Conservation (phyloP, 2,113 vertebrate species). For the Sprattus sprattus region DNA sequence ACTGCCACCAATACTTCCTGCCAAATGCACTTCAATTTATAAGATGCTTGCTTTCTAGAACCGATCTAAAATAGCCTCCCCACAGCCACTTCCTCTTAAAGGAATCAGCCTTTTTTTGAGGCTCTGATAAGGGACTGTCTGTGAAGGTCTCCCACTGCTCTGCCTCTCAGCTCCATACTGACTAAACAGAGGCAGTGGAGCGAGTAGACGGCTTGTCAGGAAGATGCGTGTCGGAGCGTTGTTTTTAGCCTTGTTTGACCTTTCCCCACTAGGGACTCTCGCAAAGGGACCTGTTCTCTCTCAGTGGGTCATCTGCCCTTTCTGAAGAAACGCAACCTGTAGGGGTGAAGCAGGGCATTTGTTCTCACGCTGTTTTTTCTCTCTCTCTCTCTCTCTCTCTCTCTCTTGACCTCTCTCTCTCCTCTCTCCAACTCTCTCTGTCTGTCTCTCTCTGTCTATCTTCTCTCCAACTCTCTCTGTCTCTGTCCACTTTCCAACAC, state of each 20-base stretch:
- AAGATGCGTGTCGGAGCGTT: slow-evolving; percentile 4
- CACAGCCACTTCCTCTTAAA: background rate
- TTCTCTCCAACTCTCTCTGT: slow-evolving; percentile 35
- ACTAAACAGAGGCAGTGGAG: background rate
- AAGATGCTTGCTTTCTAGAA: slow-evolving; percentile 20
- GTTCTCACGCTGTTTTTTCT: background rate
- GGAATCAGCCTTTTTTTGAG: background rate
- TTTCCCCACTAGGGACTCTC: slow-evolving; percentile 13
- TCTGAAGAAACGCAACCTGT: background rate
- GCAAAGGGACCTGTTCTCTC: background rate
- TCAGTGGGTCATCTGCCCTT: background rate
- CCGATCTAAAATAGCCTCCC: slow-evolving; percentile 14
- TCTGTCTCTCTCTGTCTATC: slow-evolving; percentile 35
- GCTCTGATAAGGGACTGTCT: background rate
- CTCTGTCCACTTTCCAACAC: slow-evolving; percentile 22
- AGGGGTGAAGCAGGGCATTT: background rate
- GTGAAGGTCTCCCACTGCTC: background rate
- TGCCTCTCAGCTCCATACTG: background rate
- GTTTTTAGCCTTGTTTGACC: slow-evolving; percentile 19
- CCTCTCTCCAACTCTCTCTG: slow-evolving; percentile 28
- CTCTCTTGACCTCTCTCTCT: slow-evolving; percentile 14
- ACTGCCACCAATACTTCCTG: slow-evolving; percentile 3
- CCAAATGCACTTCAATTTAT: slow-evolving; percentile 20
- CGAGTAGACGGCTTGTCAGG: background rate
- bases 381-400: slow-evolving; percentile 39